Percentiles rank a stretch among this genome's conserved stretches.
These are phyloP conservation scores for Lithobates sylvaticus DNA, from an alignment of 2,797 vertebrate species.

Conservation along the genomic window DNA sequence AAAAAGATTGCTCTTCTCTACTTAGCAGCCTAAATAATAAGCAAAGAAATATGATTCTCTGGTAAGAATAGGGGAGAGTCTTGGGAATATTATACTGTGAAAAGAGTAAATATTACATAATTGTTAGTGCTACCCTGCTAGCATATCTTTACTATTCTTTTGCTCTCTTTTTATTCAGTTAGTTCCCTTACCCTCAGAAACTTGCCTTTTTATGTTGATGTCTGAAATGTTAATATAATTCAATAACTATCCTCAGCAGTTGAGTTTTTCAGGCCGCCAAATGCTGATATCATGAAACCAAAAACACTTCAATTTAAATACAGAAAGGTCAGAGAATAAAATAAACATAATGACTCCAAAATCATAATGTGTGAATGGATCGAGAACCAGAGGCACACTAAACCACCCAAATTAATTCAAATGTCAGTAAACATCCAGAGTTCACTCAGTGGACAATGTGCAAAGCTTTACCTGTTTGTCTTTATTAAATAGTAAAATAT, in stretches of 20 bases:
- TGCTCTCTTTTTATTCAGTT: slow-evolving; percentile 21
- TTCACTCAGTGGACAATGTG: slow-evolving; percentile 46
- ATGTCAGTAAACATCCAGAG: slow-evolving; percentile 64
- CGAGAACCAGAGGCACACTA: slow-evolving; percentile 54
- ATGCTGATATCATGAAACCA: slow-evolving; percentile 56
- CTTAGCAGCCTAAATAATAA: no score
- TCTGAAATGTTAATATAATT: slow-evolving; percentile 57
- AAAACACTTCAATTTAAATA: slow-evolving; percentile 54
- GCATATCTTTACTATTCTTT: slow-evolving; percentile 35
- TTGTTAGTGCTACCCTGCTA: slow-evolving; percentile 8
- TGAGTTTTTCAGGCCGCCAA: slow-evolving; percentile 40
- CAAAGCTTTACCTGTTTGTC: slow-evolving; percentile 55
- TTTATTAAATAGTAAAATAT: slow-evolving; percentile 60
- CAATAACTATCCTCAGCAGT: slow-evolving; percentile 41
- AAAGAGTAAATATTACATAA: not conserved
- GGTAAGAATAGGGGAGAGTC: not conserved
- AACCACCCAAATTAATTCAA: slow-evolving; percentile 65
- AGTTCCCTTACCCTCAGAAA: slow-evolving; percentile 29
- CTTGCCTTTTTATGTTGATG: slow-evolving; percentile 34
- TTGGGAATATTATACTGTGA: slow-evolving; percentile 1
- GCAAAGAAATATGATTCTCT: no score
- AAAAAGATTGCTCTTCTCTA: no score
- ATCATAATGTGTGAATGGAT: slow-evolving; percentile 64
- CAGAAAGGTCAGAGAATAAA: slow-evolving; percentile 65
- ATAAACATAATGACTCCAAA: slow-evolving; percentile 62